phyloP scores from a whole-genome alignment of 1,140 invertebrate species.

The Hyles vespertilio region DNA sequence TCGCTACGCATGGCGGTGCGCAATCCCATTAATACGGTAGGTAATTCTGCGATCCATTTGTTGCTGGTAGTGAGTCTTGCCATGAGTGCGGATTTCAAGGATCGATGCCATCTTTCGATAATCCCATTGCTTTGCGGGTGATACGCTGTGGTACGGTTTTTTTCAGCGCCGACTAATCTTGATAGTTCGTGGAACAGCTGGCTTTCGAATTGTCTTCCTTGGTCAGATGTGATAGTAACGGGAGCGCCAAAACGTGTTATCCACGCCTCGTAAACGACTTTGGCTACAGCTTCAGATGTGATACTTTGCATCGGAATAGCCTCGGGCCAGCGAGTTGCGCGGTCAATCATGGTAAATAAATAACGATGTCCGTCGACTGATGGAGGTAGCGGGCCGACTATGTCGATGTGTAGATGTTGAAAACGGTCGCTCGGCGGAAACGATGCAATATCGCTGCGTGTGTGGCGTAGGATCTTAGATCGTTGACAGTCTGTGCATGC shows the following conservation, averaged over 20 bases:
- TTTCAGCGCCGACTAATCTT: too few species aligned
- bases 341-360: conserved; percentile 4
- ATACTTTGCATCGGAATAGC: not conserved
- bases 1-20: too few species aligned
- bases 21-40: too few species aligned
- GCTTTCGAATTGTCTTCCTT: conserved; percentile 33
- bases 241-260: conserved; percentile 18
- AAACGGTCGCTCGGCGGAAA: not conserved
- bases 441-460: not conserved
- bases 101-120: too few species aligned
- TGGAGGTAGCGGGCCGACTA: conserved; percentile 1
- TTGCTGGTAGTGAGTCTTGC: too few species aligned
- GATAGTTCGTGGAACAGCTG: too few species aligned
- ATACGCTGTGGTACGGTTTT: too few species aligned
- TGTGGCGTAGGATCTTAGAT: not conserved
- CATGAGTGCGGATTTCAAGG: too few species aligned
- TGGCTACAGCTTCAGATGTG: not conserved
- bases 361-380: not conserved
- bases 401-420: conserved; percentile 4
- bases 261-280: conserved; percentile 7
- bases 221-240: conserved; percentile 41
- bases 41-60: too few species aligned
- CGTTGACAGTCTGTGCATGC: not conserved
- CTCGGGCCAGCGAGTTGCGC: conserved; percentile 4
- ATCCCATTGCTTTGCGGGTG: too few species aligned